Evolutionary conservation across 2,113 vertebrate genomes (phyloP), one percentile per base, ranked within the genome.

Genomic region (Rhinopomastus cyanomelas): DNA sequence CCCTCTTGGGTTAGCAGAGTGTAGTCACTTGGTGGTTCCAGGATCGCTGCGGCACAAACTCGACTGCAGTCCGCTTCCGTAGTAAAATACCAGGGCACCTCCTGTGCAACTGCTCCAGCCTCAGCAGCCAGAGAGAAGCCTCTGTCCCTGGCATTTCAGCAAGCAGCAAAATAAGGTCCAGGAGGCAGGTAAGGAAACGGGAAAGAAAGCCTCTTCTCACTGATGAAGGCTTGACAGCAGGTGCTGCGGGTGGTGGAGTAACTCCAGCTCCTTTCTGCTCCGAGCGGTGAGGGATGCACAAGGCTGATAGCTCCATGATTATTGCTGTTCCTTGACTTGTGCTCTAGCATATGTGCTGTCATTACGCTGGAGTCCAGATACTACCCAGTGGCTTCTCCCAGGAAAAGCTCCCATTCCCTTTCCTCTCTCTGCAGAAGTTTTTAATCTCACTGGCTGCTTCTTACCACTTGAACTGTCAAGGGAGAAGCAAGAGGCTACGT

Each of bases 391-490:
- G 34, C 62, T 90, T 80, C 66, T 94, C 86, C 91, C 77, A 81
- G 73, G 88, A 69, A 88, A 69, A 66, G 46, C 66, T 81, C 7
- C 1, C 2, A 11, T 68, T 69, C 62, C 69, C 60, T 36, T 65
- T 51, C 5, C 17, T 20, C 23, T 76, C 66, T 72, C 44, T 42
- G 36, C n/a, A 9, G 6, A 57, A 91, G 74, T 69, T 92, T 72
- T 81, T 88, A 72, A 20, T 84, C 61, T 61, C 39, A 9, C 76
- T 46, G 85, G 3, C 65, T 93, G 82, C 56, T 36, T 79, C 4
- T 37, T 85, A 72, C 91, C 65, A 5, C 81, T 74, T 29, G 21
- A 81, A 72, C 88, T 86, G 86, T 94, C 74, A 73, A 81, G 55
- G 81, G 69, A 78, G 20, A 71, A 89, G 69, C 36, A 44, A 82